Base-by-base conservation (phyloP, 2,797 vertebrate species). In the Psittacula echo region DNA sequence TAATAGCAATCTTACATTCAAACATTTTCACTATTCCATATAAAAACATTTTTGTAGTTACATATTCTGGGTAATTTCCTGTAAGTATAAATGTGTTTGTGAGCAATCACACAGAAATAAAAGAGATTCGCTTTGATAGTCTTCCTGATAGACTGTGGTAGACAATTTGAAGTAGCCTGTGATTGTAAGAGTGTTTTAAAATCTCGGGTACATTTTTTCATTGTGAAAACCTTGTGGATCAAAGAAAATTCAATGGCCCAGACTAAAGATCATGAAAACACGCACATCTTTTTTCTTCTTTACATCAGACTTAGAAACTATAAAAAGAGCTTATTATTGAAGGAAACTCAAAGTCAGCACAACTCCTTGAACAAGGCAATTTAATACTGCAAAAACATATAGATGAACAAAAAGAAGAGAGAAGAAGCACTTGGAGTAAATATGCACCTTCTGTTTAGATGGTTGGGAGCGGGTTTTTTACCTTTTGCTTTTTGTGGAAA, bases 251-350 rank as follows among this genome's bases (percentile, higher is more conserved):
- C 39, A 2, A 48, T 87, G 45, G n/a, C 56, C 56, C n/a, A 89
- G 56, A 92, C 70, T 93, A 90, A 95, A 94, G 71, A 94, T 70
- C 64, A 65, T 65, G 42, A 94, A 95, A 94, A 95, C 44, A 82
- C 44, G 41, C 44, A 50, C 29, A 71, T 85, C 11, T 56, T 34
- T 65, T 65, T 71, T 70, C 91, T 73, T 34, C 16, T 81, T 77
- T 87, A 76, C 80, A 72, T 50, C 74, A 83, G 70, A 88, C 79
- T 85, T 85, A 58, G 56, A 84, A 93, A 76, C 44, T 83, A 87
- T 90, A 60, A 93, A 95, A 93, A 86, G 48, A 82, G n/a, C 10
- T 81, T 79, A 50, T 93, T 87, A 75, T 51, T 88, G 45, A 94
- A 94, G 47, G 58, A 95, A 96, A 85, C 4, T 84, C 81, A 67